Evolutionary conservation across 2,113 vertebrate species (phyloP), one percentile per base, ranked within the genome.

Genomic region (Cavia aperea): DNA sequence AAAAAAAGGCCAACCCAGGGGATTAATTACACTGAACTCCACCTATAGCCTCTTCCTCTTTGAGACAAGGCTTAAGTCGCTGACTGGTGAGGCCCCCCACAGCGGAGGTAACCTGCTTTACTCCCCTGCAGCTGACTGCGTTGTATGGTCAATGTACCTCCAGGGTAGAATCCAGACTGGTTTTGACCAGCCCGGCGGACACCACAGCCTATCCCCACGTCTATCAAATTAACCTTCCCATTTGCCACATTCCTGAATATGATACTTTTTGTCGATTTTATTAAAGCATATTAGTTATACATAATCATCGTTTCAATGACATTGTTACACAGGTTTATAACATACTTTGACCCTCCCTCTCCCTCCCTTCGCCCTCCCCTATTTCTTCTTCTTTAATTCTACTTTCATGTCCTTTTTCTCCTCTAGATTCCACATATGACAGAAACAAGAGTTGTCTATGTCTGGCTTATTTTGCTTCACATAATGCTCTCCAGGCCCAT

Each of bases 141-240:
- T 4, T 39, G 5, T 65, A 86, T 54, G 51, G 10, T 54, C 13
- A 2, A 78, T 78, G 36, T 18, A 31, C 12, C 23, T 66, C 70
- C 85, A 93, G 21, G 82, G 63, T 21, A 83, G 33, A 9, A 60
- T n/a, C 43, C 65, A 84, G 33, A 43, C 4, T 16, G 60, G 62
- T 13, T 82, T 43, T 56, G 19, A 83, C 24, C 89, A 88, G 51
- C 12, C 11, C 33, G 23, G 0, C 10, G 36, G 24, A 31, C 23
- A 39, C 46, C 78, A 49, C 0, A 21, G 19, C 5, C 29, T 24
- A 36, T 51, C 33, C n/a, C n/a, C 23, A 63, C 39, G 46, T 0
- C 65, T n/a, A 51, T 33, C 73, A 93, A 68, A 88, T 82, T 29
- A 85, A 73, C 46, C 63, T 81, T 10, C 33, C 63, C 26, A 70